Evolutionary conservation across 2,113 vertebrate species (phyloP), one percentile per base, ranked within the genome.

Genomic region (Struthidea cinerea): DNA sequence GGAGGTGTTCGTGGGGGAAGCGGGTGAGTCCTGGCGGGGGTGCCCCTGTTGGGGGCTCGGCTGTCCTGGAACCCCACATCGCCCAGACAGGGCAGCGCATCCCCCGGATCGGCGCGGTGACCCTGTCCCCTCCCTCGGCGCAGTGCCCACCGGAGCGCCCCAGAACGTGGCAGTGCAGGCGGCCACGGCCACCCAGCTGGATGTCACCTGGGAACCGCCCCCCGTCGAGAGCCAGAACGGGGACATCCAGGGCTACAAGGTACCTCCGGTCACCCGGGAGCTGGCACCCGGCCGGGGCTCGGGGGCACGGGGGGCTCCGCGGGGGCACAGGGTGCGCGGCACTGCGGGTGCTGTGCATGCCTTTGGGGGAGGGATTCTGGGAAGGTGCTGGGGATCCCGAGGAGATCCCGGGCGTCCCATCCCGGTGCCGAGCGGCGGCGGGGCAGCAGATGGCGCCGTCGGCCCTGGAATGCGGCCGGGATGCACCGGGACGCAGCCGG

Each of bases 171-270:
- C 94, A 0, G 98, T 99, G 87, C 99, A 99, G 65, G 98, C 98
- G 0, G 84, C 98, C 64, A 98, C 99, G 0, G 99, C 99, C 92
- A 99, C 99, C 7, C 99, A 99, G 97, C 98, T 99, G 77, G 99
- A 99, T 9, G 98, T 99, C 96, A 99, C 97, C 0, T 99, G 99
- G 99, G 99, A 99, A 5, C 99, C 99, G 0, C 99, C 99, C 2
- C 99, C 99, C 0, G 79, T 97, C 8, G 98, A 99, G 22, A 98
- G 96, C n/a, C 99, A 99, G 97, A 99, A 99, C 0, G 99, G 99
- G 63, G 99, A 99, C 97, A 99, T 99, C 73, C 99, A 99, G 93
- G 99, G 99, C 47, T 99, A 99, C 96, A 99, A 99, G 99, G 99
- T 98, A 97, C 7, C 5, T 3, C 6, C 22, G 0, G 7, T 2